These are phyloP conservation scores for Porites lutea DNA, from an alignment of 64 coral and sea anemone species.

Conservation along the genomic window DNA sequence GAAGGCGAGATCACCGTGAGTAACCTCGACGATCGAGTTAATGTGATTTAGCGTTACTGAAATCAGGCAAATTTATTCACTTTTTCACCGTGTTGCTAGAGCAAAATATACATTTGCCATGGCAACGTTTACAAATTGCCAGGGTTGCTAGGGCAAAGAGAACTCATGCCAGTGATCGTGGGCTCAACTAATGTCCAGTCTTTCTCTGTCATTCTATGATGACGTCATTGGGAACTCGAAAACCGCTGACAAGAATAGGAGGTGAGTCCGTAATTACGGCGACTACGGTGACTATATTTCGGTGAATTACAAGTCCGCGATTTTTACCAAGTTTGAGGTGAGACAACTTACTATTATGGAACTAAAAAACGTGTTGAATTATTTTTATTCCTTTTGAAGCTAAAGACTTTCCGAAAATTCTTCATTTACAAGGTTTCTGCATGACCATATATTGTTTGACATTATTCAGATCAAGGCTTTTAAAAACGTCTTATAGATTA, in stretches of 20 bases:
- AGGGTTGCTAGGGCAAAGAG: neutral
- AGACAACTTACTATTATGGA: neutral
- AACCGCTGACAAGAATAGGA: conserved; percentile 23
- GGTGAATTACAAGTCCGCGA: neutral
- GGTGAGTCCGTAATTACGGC: neutral
- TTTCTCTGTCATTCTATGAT: neutral
- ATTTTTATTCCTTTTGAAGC: neutral
- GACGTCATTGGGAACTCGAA: neutral
- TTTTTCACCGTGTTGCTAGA: neutral
- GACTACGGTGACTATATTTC: too few species aligned
- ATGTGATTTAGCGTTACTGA: conserved; percentile 14
- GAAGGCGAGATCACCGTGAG: neutral
- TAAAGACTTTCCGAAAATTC: neutral
- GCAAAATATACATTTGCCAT: conserved; percentile 18
- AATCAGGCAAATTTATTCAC: conserved; percentile 18
- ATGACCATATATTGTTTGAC: too few species aligned
- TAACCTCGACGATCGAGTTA: neutral
- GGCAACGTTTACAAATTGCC: conserved; percentile 31
- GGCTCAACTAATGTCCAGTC: neutral
- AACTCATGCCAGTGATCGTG: neutral
- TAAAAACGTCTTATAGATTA: neutral
- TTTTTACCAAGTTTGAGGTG: conserved; percentile 19
- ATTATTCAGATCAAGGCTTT: too few species aligned
- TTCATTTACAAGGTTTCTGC: neutral
- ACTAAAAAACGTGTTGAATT: neutral